Percentiles rank a stretch among this genome's conserved stretches.
Conservation (phyloP, 2,888 invertebrate species). For the Cephus rjabovi region DNA sequence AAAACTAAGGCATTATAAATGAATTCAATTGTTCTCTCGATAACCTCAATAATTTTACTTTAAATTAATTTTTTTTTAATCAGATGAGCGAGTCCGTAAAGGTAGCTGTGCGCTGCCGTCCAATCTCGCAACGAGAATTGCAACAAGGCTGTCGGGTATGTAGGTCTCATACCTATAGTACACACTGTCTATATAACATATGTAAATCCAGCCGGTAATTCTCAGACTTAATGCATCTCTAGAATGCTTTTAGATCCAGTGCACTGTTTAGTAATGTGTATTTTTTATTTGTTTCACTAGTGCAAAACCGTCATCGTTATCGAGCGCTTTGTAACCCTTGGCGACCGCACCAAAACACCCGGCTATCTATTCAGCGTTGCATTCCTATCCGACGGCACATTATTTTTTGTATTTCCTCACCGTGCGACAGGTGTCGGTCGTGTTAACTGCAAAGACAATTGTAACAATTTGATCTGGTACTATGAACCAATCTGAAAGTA, state of each 20-base stretch:
- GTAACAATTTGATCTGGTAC: not conserved
- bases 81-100: constrained; percentile 77
- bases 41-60: not conserved
- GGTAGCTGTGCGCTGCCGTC: constrained; percentile 88
- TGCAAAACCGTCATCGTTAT: constrained; percentile 9
- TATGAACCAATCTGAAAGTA: not conserved
- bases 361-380: constrained; percentile 2
- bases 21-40: not conserved
- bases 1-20: not conserved
- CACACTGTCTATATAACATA: not conserved
- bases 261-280: constrained; percentile 37
- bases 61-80: not conserved
- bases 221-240: not conserved
- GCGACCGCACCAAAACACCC: constrained; percentile 12
- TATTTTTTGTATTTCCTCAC: not conserved
- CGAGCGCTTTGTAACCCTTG: constrained; percentile 8
- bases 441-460: not conserved
- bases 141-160: constrained; percentile 60
- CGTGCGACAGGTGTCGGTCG: not conserved
- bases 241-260: constrained; percentile 45
- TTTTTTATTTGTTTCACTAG: not conserved
- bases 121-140: constrained; percentile 82
- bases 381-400: not conserved
- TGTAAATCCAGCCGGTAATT: not conserved
- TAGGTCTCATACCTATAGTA: not conserved